Evolutionary conservation across 2,888 invertebrate species (phyloP), one percentile per base, ranked within the genome.

Genomic region (Drosophila nr. perissopoda): DNA sequence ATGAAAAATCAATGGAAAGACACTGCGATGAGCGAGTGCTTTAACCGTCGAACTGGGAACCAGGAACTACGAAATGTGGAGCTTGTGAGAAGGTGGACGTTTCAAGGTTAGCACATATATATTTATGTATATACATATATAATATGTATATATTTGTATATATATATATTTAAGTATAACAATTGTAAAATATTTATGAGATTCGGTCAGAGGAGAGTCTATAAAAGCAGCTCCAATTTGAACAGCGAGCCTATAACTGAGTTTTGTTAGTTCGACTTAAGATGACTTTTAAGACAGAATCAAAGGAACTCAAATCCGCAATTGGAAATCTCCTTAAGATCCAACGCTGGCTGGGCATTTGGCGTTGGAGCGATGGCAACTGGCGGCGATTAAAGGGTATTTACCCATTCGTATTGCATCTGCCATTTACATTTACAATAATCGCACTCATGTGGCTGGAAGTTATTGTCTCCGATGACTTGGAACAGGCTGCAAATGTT

Each of bases 381-480:
- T 56, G 71, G 40, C 29, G 31, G 2, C 38, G 31, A 13, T 0
- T 78, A 0, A 71, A 72, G 21, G 57, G 65, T 1, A 48, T 63
- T 6, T 81, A 83, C 66, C 78, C 83, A 0, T 77, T 53, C n/a
- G 7, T 64, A 0, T 33, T 90, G 27, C 82, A 90, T 21, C 21
- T 89, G 25, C 86, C 90, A 6, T 7, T 87, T 10, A 80, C 80
- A 0, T 83, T 89, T 16, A 77, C 78, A 0, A 77, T 59, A 13
- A 60, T 78, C 10, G 57, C 60, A 6, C 73, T 91, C 0, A 90
- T 84, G 86, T 90, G 86, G 80, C 6, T 82, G 6, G 78, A 90
- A 42, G 74, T 78, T 0, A 7, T 86, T 0, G 66, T 65, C n/a
- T 72, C 91, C 2, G n/a, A 61, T 0, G 73, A 69, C 7, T 53